Base-by-base conservation (phyloP, 2,797 vertebrate species). In the Nannoperca obscura region DNA sequence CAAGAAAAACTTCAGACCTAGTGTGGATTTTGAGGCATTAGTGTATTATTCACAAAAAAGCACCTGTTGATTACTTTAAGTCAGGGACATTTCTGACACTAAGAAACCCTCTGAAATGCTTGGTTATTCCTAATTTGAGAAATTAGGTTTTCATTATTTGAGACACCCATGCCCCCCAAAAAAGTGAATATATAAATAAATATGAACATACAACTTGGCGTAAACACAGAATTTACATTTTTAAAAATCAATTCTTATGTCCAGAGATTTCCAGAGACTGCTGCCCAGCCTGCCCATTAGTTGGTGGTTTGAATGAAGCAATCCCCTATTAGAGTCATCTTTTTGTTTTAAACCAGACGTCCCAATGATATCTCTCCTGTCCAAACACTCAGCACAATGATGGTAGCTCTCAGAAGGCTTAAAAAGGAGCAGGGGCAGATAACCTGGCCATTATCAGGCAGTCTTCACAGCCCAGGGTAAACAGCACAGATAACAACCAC, bases 401-500 rank as follows among this genome's bases (percentile, higher is more conserved):
- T 90, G 89, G 93, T 91, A 93, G 92, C 88, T 85, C 83, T 93
- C 85, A 78, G 87, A 84, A 78, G 87, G 84, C 80, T 92, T 88
- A 90, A 92, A 91, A 91, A 86, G 88, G 89, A 93, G 86, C 91
- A 83, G 82, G 78, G 81, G 36, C 84, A 89, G 91, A 94, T 94
- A 92, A 91, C 80, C 71, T 9, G 5, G 61, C 81, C 78, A 86
- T 89, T 93, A 94, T 95, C 91, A 92, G 80, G 62, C 73, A 2
- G 91, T 91, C 91, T 93, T 94, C 92, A 94, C 93, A 89, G 83
- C 91, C 90, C 86, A 91, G 87, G 80, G 88, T 95, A 94, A 93
- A 94, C 91, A 94, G 76, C 59, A 0, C 74, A 90, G 93, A 95
- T 95, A 94, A 91, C 86, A 63, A 50, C 57, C 82, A 74, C 75